These are phyloP conservation scores for Epinephelus cyanopodus DNA, from an alignment of 2,113 vertebrate genomes.

Conservation along the genomic window DNA sequence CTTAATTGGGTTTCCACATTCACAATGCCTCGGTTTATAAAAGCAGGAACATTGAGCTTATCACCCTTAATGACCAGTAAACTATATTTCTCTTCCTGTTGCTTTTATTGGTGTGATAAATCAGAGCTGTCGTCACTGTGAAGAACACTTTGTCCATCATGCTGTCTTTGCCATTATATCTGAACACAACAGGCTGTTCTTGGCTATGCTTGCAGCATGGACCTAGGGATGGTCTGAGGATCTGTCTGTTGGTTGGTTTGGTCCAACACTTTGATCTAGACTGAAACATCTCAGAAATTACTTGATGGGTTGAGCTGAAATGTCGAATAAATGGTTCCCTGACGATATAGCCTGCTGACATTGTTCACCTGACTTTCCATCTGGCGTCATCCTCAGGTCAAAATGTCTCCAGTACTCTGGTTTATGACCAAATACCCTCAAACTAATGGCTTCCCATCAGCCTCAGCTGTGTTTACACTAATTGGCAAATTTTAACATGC, in stretches of 20 bases:
- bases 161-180: not conserved
- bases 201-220: not conserved
- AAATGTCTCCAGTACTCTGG: no score
- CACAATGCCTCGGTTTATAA: constrained; percentile 9
- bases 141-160: not conserved
- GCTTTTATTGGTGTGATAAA: constrained; percentile 46
- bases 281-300: not conserved
- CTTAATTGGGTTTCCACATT: constrained; percentile 21
- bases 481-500: no score
- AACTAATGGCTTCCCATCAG: no score
- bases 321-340: not conserved
- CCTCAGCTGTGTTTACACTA: no score
- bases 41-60: constrained; percentile 7
- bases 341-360: not conserved
- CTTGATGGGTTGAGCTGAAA: not conserved
- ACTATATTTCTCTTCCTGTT: constrained; percentile 23
- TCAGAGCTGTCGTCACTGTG: constrained; percentile 1
- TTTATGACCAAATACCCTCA: no score
- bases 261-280: not conserved
- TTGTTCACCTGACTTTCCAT: no score
- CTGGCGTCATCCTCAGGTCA: no score
- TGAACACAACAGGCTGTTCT: not conserved
- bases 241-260: not conserved
- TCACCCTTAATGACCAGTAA: constrained; percentile 28
- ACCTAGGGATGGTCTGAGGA: not conserved